Evolutionary conservation across 2,113 vertebrate genomes (phyloP).

Genomic region (Abramis brama): DNA sequence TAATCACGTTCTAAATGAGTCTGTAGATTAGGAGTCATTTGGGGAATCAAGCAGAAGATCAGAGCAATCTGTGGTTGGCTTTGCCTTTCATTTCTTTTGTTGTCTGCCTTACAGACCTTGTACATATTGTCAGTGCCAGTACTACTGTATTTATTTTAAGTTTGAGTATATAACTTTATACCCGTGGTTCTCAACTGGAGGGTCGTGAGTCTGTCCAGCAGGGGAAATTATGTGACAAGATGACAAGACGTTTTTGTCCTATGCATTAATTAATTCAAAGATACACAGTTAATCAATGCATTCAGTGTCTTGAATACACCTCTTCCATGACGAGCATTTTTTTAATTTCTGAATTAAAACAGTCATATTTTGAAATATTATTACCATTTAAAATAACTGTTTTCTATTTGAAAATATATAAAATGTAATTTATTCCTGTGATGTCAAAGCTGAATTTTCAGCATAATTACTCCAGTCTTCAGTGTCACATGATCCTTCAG

Average conservation of each 20-base stretch:
- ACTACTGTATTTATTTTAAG: background rate
- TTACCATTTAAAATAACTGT: too few relatives aligned
- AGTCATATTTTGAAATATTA: too few relatives aligned
- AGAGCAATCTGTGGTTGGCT: slow-evolving; percentile 46
- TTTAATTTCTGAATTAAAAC: background rate
- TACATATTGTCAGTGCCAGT: background rate
- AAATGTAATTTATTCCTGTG: too few relatives aligned
- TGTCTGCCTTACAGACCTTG: background rate
- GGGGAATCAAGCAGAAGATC: slow-evolving; percentile 44
- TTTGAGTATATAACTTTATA: too few relatives aligned
- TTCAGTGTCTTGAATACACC: background rate
- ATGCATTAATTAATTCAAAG: background rate
- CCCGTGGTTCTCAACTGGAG: background rate
- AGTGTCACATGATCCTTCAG: too few relatives aligned
- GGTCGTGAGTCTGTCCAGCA: background rate
- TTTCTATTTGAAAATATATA: too few relatives aligned
- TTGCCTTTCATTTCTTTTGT: slow-evolving; percentile 34
- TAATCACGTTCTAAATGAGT: slow-evolving; percentile 54
- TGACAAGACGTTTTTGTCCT: background rate
- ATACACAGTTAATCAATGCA: background rate
- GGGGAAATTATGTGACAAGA: background rate
- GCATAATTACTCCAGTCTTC: too few relatives aligned
- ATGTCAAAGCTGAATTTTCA: too few relatives aligned
- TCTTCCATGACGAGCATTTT: background rate
- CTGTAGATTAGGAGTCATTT: slow-evolving; percentile 41